A percentile compares a stretch with the other conserved stretches of the same genome.
Conservation (phyloP, 2,797 vertebrate genomes). For the Betta splendens region DNA sequence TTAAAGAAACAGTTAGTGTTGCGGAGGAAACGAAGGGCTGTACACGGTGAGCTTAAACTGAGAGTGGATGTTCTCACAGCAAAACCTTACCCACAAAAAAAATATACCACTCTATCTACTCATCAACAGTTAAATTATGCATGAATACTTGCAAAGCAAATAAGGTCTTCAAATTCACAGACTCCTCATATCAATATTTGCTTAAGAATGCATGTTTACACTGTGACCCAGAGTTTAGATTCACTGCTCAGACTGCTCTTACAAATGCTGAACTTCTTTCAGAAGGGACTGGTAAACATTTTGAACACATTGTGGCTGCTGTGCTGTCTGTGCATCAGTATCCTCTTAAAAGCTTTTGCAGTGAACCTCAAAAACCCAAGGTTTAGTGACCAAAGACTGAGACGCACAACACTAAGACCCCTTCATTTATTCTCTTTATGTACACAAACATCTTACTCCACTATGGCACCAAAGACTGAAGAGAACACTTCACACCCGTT, state of each 20-base stretch:
- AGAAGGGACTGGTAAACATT: conserved; percentile 20
- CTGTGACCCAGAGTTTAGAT: neutral
- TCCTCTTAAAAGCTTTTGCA: conserved; percentile 60
- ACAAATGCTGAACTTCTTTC: conserved; percentile 32
- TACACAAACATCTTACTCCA: conserved; percentile 55
- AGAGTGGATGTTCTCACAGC: neutral
- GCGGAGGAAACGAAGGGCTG: conserved; percentile 83
- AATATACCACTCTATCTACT: neutral
- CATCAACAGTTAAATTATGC: conserved; percentile 13
- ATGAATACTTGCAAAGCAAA: conserved; percentile 5
- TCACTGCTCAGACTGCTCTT: conserved; percentile 1
- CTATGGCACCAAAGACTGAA: conserved; percentile 37
- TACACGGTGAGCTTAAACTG: conserved; percentile 77
- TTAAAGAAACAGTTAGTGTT: conserved; percentile 86
- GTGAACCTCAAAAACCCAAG: conserved; percentile 26
- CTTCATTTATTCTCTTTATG: conserved; percentile 43
- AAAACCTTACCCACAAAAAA: neutral
- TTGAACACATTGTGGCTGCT: conserved; percentile 22
- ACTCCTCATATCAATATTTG: neutral
- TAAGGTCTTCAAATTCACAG: neutral
- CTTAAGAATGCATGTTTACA: neutral
- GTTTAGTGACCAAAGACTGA: conserved; percentile 51
- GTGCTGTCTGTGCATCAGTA: conserved; percentile 16
- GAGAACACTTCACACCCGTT: conserved; percentile 38
- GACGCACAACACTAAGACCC: conserved; percentile 38